Percentiles rank a stretch among this genome's conserved stretches.
Conservation (phyloP, 2,888 invertebrate genomes). For the Odiellus spinosus region DNA sequence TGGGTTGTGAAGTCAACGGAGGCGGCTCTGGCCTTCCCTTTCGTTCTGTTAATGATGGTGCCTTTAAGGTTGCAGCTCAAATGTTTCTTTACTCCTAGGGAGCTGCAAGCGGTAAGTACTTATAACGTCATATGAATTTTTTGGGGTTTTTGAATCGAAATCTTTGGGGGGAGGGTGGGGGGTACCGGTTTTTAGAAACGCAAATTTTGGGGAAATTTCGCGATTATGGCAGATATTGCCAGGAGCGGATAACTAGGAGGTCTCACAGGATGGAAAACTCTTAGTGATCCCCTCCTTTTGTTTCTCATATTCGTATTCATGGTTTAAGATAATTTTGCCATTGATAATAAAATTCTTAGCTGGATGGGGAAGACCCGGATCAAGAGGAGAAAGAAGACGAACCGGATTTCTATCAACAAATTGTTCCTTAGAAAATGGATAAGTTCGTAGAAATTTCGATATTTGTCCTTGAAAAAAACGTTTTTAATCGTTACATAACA, state of each 20-base stretch:
- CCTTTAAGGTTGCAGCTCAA: slow-evolving; percentile 56
- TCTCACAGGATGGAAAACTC: no score
- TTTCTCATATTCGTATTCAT: no score
- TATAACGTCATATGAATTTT: not conserved
- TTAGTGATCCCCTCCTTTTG: no score
- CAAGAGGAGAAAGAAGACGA: slow-evolving; percentile 57
- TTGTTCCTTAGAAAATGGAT: slow-evolving; percentile 31
- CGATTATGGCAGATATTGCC: slow-evolving; percentile 15
- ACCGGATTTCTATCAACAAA: slow-evolving; percentile 86
- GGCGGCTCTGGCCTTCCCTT: slow-evolving; percentile 79
- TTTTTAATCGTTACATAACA: not conserved
- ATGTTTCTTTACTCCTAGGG: slow-evolving; percentile 57
- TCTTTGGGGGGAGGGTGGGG: not conserved
- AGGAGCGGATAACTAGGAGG: no score
- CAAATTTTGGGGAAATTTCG: not conserved
- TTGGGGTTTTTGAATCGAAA: no score
- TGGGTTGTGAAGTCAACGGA: slow-evolving; percentile 80
- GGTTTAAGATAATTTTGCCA: no score
- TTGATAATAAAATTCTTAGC: no score
- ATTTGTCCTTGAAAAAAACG: not conserved
- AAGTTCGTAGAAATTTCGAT: not conserved
- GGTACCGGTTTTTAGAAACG: not conserved
- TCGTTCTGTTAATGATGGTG: slow-evolving; percentile 80
- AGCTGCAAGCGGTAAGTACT: slow-evolving; percentile 64
- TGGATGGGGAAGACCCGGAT: slow-evolving; percentile 66